Evolutionary conservation across 1,140 invertebrate genomes (phyloP), one percentile per base, ranked within the genome.

Genomic region (Apolygus lucorum): DNA sequence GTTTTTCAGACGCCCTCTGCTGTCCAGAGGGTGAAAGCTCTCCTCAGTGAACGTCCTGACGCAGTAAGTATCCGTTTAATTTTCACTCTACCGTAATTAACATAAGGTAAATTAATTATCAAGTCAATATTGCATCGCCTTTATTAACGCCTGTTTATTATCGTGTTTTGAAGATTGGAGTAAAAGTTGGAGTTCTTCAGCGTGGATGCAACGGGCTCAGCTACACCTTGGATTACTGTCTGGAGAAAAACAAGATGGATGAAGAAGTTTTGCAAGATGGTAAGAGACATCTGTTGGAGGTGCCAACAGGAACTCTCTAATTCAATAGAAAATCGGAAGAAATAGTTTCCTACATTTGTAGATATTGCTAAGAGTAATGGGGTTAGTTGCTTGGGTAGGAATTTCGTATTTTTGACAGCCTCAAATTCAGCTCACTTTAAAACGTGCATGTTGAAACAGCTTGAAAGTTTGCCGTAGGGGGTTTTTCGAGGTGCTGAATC

Each of bases 201-300:
- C 84, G 95, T 74, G 98, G 98, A 11, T 99, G 98, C 78, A 99
- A 99, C 83, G 98, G 98, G 1, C 81, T 99, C 1, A 97, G 96
- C 73, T 99, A 99, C 75, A 98, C 93, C 11, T 81, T 99, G 63
- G 92, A 99, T 76, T 99, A 98, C 86, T 93, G 92, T 1, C 86
- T 80, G 73, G 84, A 90, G 73, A 99, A 98, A 81, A 91, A 87
- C 76, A 91, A 94, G 82, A 86, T 98, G 76, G 98, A 99, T 80
- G 97, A 99, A 83, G 95, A 97, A 85, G 96, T 99, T 1, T 76
- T 90, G 67, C 95, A 98, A 83, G 95, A 98, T 85, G 96, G 95
- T 86, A 79, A 78, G 77, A 68, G 22, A 22, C 28, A 21, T 62
- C n/a, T n/a, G n/a, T n/a, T n/a, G n/a, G n/a, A n/a, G n/a, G n/a